Evolutionary conservation across 1,140 invertebrate genomes (phyloP).

Genomic region (Drosophila micromelanica): DNA sequence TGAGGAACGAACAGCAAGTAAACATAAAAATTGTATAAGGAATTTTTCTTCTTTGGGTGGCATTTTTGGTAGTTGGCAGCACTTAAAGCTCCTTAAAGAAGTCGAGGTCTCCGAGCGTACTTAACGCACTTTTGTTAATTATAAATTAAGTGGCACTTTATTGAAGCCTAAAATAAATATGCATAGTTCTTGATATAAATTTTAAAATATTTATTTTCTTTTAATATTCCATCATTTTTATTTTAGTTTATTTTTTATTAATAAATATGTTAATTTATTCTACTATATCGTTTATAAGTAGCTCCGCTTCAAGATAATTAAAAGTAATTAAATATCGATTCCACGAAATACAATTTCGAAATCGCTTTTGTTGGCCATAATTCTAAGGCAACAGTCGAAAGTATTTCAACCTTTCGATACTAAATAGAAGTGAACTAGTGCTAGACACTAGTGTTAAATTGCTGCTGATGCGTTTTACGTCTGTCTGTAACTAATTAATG

Average conservation of each 20-base stretch:
- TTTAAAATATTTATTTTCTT: too few relatives aligned
- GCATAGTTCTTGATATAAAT: not conserved
- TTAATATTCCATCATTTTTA: too few relatives aligned
- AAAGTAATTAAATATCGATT: conserved; percentile 1
- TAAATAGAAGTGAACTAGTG: not conserved
- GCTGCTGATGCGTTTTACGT: not conserved
- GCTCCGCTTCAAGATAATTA: not conserved
- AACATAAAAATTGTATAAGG: conserved; percentile 56
- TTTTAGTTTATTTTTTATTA: too few relatives aligned
- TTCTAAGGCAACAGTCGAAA: not conserved
- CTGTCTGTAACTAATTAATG: not conserved
- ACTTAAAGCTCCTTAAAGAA: conserved; percentile 72
- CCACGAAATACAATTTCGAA: not conserved
- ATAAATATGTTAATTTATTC: too few relatives aligned
- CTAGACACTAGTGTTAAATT: not conserved
- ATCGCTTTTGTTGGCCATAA: too few relatives aligned
- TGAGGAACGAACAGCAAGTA: conserved; percentile 14
- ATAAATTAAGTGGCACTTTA: conserved; percentile 56
- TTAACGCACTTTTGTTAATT: conserved; percentile 65
- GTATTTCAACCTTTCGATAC: not conserved
- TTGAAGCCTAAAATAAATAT: conserved; percentile 15
- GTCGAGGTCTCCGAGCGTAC: conserved; percentile 4
- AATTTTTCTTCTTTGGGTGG: conserved; percentile 24
- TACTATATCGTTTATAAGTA: not conserved
- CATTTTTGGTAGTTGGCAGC: conserved; percentile 51